phyloP scores from a whole-genome alignment of 2,113 vertebrate genomes.

The Paralichthys olivaceus region DNA sequence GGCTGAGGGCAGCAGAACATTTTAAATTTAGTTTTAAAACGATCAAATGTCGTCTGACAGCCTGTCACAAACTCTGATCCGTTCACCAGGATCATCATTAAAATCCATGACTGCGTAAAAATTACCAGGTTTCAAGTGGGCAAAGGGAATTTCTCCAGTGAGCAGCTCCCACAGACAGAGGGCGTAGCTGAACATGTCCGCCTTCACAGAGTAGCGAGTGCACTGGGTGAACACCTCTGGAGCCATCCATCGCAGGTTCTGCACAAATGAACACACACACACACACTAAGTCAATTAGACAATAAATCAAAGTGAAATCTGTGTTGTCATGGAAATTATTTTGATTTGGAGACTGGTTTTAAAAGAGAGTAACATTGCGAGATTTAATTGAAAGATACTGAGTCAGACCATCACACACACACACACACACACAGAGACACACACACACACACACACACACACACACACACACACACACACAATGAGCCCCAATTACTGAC shows the following conservation, averaged over 20 bases:
- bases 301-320: not conserved
- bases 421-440: too few relatives aligned
- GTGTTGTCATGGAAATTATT: not conserved
- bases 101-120: not conserved
- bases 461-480: constrained; percentile 8
- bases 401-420: not conserved
- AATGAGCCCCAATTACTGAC: constrained; percentile 53
- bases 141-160: constrained; percentile 93
- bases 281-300: not conserved
- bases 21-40: not conserved
- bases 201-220: constrained; percentile 94
- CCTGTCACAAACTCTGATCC: too few relatives aligned
- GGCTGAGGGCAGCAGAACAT: constrained; percentile 72
- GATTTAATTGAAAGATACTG: not conserved
- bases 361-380: not conserved
- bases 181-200: constrained; percentile 94
- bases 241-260: constrained; percentile 98
- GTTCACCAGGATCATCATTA: not conserved
- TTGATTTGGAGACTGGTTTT: not conserved
- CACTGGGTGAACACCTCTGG: constrained; percentile 96
- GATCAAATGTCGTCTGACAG: not conserved
- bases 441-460: not conserved
- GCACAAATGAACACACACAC: constrained; percentile 34
- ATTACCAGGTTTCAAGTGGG: constrained; percentile 94
- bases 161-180: constrained; percentile 96